These are phyloP conservation scores for Perccottus glenii DNA, from an alignment of 2,113 vertebrate genomes.

Conservation along the genomic window DNA sequence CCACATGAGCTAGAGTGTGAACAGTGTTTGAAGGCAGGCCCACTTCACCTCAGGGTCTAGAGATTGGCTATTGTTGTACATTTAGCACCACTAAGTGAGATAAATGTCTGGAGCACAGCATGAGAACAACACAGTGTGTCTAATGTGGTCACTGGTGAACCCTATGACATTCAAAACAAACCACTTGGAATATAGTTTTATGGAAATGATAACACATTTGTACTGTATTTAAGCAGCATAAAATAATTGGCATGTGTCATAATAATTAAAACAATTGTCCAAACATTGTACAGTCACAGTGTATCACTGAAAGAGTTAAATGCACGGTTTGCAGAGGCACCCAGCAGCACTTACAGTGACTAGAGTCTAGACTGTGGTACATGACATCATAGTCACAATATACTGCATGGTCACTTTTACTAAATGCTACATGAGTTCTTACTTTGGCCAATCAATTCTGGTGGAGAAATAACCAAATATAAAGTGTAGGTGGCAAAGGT, in stretches of 20 bases:
- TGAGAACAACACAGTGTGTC: constrained; percentile 56
- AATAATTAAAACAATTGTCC: background rate
- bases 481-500: no score
- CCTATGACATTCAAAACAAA: constrained; percentile 29
- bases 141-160: constrained; percentile 58
- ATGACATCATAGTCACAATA: constrained; percentile 27
- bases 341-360: constrained; percentile 11
- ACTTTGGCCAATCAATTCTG: no score
- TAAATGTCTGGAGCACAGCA: constrained; percentile 66
- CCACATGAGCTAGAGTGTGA: constrained; percentile 61
- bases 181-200: constrained; percentile 14
- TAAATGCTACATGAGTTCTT: background rate
- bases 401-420: constrained; percentile 16
- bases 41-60: constrained; percentile 71
- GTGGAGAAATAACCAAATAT: no score
- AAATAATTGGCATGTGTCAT: background rate
- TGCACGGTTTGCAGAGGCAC: background rate
- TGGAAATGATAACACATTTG: constrained; percentile 21
- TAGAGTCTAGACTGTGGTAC: constrained; percentile 35
- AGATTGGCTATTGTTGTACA: constrained; percentile 70
- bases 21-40: constrained; percentile 70
- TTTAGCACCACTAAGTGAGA: constrained; percentile 61
- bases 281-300: no score
- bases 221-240: background rate
- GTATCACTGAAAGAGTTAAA: background rate